Base-by-base conservation (phyloP, 2,113 vertebrate species). In the Chaetura pelagica region DNA sequence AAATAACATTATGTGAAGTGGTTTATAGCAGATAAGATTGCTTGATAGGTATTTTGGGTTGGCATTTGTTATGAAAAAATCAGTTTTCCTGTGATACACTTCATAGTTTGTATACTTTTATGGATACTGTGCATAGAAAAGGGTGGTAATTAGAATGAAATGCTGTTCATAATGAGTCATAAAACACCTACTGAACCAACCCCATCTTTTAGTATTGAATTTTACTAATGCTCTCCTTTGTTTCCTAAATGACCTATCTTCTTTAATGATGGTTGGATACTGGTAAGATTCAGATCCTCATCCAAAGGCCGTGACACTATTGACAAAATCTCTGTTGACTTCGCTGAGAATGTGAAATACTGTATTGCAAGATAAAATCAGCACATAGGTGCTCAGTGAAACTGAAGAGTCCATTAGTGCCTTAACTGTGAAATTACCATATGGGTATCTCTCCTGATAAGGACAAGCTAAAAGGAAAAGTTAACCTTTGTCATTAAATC, bases 291-390 rank as follows among this genome's bases (percentile, higher is more conserved):
- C 90, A 93, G 71, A 68, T 96, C 87, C 85, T 94, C 87, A 51
- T 86, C 87, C 87, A 96, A 64, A 97, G 98, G 97, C 97, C 80
- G 0, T 97, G 97, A 97, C 96, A 97, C 95, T 98, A 98, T 98
- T 97, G 98, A 99, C 97, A 98, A 96, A 98, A 98, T 98, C 96
- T 97, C 97, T 97, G 89, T 98, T 98, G 98, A 98, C 97, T 98
- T 98, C 98, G 98, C 99, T 99, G 98, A 99, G 98, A 97, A 97
- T 98, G 98, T 98, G 98, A 98, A 98, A 99, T 98, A 92, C 96
- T 96, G 97, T 98, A 98, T 98, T 96, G 93, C 84, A 89, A 91
- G 98, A 99, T 99, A 98, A 98, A 98, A 99, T 98, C 98, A 97
- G 91, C 96, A 94, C 87, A 35, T 94, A 88, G 96, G 63, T 91